phyloP scores from a whole-genome alignment of 2,113 vertebrate genomes.

The Corythaeola cristata region DNA sequence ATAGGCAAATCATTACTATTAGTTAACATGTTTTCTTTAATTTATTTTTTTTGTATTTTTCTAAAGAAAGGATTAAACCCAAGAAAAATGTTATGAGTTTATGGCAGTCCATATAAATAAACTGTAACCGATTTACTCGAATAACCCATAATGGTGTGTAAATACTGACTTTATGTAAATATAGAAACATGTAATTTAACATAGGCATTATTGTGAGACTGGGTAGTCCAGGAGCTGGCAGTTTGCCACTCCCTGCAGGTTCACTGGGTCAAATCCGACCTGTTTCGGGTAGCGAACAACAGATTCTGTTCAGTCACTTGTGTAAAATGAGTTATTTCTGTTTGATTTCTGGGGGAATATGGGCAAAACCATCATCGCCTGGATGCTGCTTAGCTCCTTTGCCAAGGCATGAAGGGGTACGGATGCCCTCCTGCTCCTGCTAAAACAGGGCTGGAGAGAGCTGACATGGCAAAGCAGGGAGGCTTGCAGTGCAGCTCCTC shows the following conservation, averaged over 20 bases:
- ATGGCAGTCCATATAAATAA: constrained; percentile 78
- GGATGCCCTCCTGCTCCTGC: constrained; percentile 11
- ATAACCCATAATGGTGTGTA: constrained; percentile 74
- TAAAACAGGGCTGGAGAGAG: neutral
- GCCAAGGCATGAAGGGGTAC: neutral
- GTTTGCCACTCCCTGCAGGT: neutral
- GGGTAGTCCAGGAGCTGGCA: constrained; percentile 30
- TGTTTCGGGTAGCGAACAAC: neutral
- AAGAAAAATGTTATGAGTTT: constrained; percentile 76
- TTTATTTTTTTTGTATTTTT: constrained; percentile 71
- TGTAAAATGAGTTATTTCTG: constrained; percentile 33
- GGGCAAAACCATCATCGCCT: neutral
- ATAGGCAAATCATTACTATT: constrained; percentile 63
- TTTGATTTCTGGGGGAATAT: neutral
- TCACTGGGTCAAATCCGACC: constrained; percentile 26
- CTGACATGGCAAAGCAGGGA: neutral
- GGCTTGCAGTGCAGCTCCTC: neutral
- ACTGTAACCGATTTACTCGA: constrained; percentile 75
- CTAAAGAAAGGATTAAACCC: constrained; percentile 66
- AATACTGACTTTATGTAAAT: constrained; percentile 77
- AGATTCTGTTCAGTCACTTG: constrained; percentile 11
- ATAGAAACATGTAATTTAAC: constrained; percentile 67
- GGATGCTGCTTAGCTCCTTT: neutral
- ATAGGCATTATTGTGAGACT: constrained; percentile 32
- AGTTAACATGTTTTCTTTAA: constrained; percentile 53